Evolutionary conservation across 2,888 invertebrate species (phyloP), one percentile per base, ranked within the genome.

Genomic region (Drosophila rubida): DNA sequence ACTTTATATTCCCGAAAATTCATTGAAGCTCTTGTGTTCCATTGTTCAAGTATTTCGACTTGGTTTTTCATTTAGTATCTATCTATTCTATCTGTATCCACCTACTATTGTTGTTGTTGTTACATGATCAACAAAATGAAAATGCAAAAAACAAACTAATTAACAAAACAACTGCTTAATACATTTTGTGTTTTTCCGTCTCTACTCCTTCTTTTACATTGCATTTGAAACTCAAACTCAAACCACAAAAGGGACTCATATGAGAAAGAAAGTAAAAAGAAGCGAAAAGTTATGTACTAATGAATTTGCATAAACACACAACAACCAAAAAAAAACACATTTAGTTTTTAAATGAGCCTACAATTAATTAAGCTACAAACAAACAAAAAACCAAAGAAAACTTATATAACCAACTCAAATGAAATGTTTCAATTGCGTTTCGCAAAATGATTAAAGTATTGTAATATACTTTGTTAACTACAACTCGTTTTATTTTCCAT

Each of bases 201-300:
- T 90, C 89, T 90, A 87, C 83, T 88, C 85, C 90, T 89, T 90
- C 88, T 88, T 89, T 89, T 90, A 90, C 87, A 89, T 90, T 89
- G 89, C 87, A 85, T 80, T 84, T 85, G 45, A 62, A 74, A 73
- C 73, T 73, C 41, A 66, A 50, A 61, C 37, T 55, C 11, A 51
- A 49, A 84, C 82, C 75, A 86, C 87, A 85, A 87, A 90, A 90
- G 90, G 84, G 84, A 89, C 80, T 90, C 90, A 81, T 87, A 89
- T 87, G 90, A 90, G 86, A 90, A 90, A 89, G 89, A 90, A 90
- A 90, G 88, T 88, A 90, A 89, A 88, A 90, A 89, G 85, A 90
- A 90, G 83, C 87, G 79, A 87, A 90, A 88, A 87, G 83, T 89
- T 88, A 81, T 80, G 86, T 87, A 89, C 80, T 81, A 83, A 53